Evolutionary conservation across 2,888 invertebrate species (phyloP), one percentile per base, ranked within the genome.

Genomic region (Loripinus fragilis): DNA sequence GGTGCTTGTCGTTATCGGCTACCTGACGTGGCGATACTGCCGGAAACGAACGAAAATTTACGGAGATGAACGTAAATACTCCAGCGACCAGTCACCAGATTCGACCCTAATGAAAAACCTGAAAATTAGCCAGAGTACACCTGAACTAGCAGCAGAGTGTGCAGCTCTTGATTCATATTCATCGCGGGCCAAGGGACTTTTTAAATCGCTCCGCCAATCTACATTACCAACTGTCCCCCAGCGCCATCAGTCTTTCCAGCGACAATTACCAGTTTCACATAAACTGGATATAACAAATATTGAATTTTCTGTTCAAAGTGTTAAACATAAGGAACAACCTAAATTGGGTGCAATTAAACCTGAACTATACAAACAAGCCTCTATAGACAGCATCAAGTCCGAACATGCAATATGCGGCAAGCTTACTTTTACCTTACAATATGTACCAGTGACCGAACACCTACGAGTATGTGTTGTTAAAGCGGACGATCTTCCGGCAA

Each of bases 191-290:
- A 82, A 86, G 64, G 83, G 85, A 30, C 81, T 90, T 45, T 89
- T 89, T 66, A 89, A 89, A 81, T 96, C 96, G n/a, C 94, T 96
- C 23, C 95, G 97, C 12, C 97, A 97, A 94, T 96, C 97, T 0
- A 97, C 97, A 0, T 94, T 97, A 38, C 97, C 97, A 1, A 96
- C 96, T 69, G 97, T 97, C 7, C 96, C 97, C 8, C 96, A 96
- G 64, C 95, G 97, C 35, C 97, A 97, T 92, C 96, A 96, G 92
- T 96, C 96, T 66, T 97, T 97, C 93, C 97, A 97, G 91, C 94
- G 97, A 0, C 97, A 97, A 93, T 95, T 97, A 45, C 60, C 60
- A 20, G 33, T 60, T 8, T 97, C 97, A 0, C 96, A 97, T 91
- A 95, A 96, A 20, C 95, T 97, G 82, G 97, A 97, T 90, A 94